Conservation (phyloP, 1,140 invertebrate genomes). For the Pseudomyrmex sp. region DNA sequence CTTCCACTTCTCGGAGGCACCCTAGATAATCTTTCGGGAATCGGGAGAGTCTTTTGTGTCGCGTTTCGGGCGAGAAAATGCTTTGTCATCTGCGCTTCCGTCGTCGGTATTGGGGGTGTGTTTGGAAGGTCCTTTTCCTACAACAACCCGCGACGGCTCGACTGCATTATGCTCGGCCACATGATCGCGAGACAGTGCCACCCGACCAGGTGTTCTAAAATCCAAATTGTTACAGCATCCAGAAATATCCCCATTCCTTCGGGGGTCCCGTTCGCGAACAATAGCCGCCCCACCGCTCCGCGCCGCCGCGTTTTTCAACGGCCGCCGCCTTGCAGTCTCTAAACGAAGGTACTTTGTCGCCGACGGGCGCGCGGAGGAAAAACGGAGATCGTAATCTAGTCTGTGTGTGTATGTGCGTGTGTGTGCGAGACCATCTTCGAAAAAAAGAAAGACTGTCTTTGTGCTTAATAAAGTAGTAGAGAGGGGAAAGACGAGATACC, state of each 20-base stretch:
- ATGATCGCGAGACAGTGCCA: constrained; percentile 68
- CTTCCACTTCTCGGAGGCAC: constrained; percentile 36
- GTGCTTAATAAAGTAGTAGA: constrained; percentile 54
- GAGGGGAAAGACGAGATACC: background rate
- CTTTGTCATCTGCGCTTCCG: constrained; percentile 83
- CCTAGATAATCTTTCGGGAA: constrained; percentile 74
- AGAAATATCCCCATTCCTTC: constrained; percentile 74
- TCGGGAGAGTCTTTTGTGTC: constrained; percentile 75
- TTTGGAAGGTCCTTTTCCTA: constrained; percentile 53
- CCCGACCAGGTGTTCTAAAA: constrained; percentile 80
- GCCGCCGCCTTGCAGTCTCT: constrained; percentile 59
- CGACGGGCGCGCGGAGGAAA: constrained; percentile 41
- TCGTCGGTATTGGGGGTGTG: constrained; percentile 79
- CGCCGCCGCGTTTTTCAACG: constrained; percentile 38
- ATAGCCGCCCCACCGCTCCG: constrained; percentile 64
- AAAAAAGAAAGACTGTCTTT: constrained; percentile 57
- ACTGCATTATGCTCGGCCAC: constrained; percentile 71
- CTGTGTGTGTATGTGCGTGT: constrained; percentile 18
- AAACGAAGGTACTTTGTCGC: constrained; percentile 72
- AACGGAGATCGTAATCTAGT: constrained; percentile 69
- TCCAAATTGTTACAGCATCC: constrained; percentile 79
- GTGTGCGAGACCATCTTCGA: constrained; percentile 51
- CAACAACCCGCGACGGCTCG: constrained; percentile 19
- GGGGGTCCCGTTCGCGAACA: constrained; percentile 72
- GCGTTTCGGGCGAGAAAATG: constrained; percentile 71